These are phyloP conservation scores for Melanotaenia duboulayi DNA, from an alignment of 2,113 vertebrate species.

Conservation along the genomic window DNA sequence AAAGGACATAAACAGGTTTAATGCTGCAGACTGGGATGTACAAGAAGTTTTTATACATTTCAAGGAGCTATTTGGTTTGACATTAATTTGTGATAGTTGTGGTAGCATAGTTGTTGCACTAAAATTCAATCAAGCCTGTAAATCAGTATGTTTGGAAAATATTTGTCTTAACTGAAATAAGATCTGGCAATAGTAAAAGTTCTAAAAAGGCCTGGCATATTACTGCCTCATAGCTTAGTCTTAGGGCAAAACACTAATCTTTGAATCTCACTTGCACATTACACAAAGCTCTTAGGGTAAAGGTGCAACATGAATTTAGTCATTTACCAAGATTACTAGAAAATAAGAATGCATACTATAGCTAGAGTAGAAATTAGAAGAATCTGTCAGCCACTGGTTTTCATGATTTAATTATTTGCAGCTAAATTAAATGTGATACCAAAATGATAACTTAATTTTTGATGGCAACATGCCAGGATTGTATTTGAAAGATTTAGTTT, in stretches of 20 bases:
- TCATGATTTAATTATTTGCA: background rate
- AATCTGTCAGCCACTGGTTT: background rate
- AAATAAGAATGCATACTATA: background rate
- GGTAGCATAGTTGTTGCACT: too few relatives aligned
- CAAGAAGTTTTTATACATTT: too few relatives aligned
- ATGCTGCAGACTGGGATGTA: too few relatives aligned
- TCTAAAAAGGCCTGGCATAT: background rate
- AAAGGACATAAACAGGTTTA: too few relatives aligned
- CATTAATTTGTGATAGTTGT: too few relatives aligned
- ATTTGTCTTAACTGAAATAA: too few relatives aligned
- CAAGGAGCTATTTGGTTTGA: too few relatives aligned
- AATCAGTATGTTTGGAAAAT: too few relatives aligned
- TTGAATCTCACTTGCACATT: background rate
- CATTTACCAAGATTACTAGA: slow-evolving; percentile 9
- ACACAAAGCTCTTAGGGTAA: slow-evolving; percentile 15
- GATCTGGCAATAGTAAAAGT: background rate
- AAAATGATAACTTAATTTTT: slow-evolving; percentile 6
- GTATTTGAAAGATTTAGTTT: slow-evolving; percentile 1
- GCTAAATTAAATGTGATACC: too few relatives aligned
- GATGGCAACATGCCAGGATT: slow-evolving; percentile 23
- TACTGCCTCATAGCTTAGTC: background rate
- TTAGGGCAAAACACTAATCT: too few relatives aligned
- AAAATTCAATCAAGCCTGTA: too few relatives aligned
- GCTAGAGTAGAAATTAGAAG: slow-evolving; percentile 3
- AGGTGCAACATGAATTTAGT: slow-evolving; percentile 3